Evolutionary conservation across 2,888 invertebrate species (phyloP), one percentile per base, ranked within the genome.

Genomic region (Leistus spinibarbis): DNA sequence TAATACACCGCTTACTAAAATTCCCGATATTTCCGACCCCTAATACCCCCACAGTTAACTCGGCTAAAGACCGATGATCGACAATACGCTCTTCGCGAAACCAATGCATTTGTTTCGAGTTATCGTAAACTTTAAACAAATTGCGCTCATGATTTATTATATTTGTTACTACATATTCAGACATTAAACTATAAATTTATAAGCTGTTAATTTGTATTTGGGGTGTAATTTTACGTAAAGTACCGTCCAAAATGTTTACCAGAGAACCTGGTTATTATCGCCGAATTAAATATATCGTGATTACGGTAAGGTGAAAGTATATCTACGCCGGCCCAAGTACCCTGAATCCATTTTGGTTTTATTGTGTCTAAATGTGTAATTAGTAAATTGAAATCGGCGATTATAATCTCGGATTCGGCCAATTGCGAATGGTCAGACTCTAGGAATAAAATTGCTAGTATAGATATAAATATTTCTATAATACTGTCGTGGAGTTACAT

Each of bases 11-110:
- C 71, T 40, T 81, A 88, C 88, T 84, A 79, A 84, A 82, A 78
- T 81, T 83, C 54, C 89, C 89, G 77, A 90, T 89, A 65, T 82
- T 84, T 57, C 90, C 90, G 23, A 87, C 78, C 13, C 90, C 89
- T 40, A 90, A 80, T 74, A 90, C 85, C 5, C 89, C 89, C 77
- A 89, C 81, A 1, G 85, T 87, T 13, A 89, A 80, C 73, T 87
- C 86, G 24, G 82, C 81, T 75, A 90, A 83, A 1, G 83, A 78
- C 63, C 88, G 82, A 74, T 86, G 82, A 67, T 81, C 68, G 1
- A 63, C 68, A 71, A 87, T 83, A 77, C 81, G 84, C 1, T 83
- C 85, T 54, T 82, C 80, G n/a, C 70, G 66, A 4, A 54, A 76
- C 87, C 87, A 88, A 0, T 77, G 19, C 10, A 77, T 69, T 5